These are phyloP conservation scores for Stichodactyla helianthus DNA, from an alignment of 64 coral and sea anemone species.

Conservation along the genomic window DNA sequence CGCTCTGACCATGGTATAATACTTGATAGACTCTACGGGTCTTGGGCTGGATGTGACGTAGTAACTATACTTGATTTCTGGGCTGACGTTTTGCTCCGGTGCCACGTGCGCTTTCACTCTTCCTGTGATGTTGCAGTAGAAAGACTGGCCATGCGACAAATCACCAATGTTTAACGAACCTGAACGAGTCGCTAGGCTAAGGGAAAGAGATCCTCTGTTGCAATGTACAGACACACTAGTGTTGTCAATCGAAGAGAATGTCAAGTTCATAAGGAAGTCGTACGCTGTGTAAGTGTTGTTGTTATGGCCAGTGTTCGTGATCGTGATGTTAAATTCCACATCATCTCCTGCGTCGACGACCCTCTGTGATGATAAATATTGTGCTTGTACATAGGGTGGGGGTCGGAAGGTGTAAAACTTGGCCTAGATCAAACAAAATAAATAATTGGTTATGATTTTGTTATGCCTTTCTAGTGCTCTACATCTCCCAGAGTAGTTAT, in stretches of 20 bases:
- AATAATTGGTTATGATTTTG: neutral
- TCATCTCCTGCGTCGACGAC: conserved; percentile 63
- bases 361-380: neutral
- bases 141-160: neutral
- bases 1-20: conserved; percentile 24
- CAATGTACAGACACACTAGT: neutral
- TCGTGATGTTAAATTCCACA: conserved; percentile 50
- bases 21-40: conserved; percentile 40
- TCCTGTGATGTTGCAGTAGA: conserved; percentile 20
- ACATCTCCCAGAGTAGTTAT: too few species aligned
- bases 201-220: neutral
- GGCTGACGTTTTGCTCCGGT: conserved; percentile 10
- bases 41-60: neutral
- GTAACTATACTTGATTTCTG: neutral
- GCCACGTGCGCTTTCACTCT: neutral
- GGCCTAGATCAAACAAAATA: conserved; percentile 24
- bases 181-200: neutral
- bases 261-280: conserved; percentile 39
- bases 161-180: neutral
- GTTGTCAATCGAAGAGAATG: neutral
- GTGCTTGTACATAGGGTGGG: conserved; percentile 36
- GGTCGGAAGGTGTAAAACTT: conserved; percentile 64
- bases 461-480: too few species aligned
- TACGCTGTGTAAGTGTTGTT: conserved; percentile 25
- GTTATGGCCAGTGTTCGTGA: conserved; percentile 30